A percentile compares a stretch with the other conserved stretches of the same genome.
Conservation (phyloP, 2,113 vertebrate species). For the Antennarius striatus region DNA sequence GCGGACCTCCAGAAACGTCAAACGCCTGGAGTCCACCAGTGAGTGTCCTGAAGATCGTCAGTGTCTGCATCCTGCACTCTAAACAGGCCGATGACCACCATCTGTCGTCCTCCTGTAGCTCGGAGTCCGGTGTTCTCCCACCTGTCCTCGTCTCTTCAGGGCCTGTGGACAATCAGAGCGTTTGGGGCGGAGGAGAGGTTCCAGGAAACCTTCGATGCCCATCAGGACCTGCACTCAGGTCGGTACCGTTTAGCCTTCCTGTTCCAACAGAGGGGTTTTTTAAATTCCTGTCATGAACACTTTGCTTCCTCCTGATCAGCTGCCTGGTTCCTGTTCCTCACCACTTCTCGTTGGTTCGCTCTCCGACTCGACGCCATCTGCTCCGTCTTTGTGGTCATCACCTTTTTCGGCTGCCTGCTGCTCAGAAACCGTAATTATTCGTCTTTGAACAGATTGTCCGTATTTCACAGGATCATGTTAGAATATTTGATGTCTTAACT, state of each 20-base stretch:
- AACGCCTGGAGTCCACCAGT: slow-evolving; percentile 90
- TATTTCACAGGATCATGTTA: too few relatives aligned
- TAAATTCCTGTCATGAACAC: neutral
- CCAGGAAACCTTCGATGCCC: slow-evolving; percentile 86
- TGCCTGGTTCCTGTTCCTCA: slow-evolving; percentile 94
- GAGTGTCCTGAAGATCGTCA: slow-evolving; percentile 56
- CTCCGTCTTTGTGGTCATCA: slow-evolving; percentile 84
- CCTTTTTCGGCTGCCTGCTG: slow-evolving; percentile 87
- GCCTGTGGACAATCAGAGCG: slow-evolving; percentile 90
- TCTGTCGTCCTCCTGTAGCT: slow-evolving; percentile 69
- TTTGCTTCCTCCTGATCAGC: slow-evolving; percentile 64
- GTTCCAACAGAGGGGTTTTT: too few relatives aligned
- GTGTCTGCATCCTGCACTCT: neutral
- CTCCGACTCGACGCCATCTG: slow-evolving; percentile 92
- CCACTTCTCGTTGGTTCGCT: slow-evolving; percentile 94
- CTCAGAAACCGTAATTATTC: slow-evolving; percentile 82
- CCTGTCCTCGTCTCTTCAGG: slow-evolving; percentile 89
- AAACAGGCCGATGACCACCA: neutral
- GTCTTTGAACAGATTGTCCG: neutral
- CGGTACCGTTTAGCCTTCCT: too few relatives aligned
- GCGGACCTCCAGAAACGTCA: slow-evolving; percentile 86
- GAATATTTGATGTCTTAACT: neutral
- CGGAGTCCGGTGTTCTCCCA: slow-evolving; percentile 94
- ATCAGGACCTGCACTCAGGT: slow-evolving; percentile 94
- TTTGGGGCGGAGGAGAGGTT: slow-evolving; percentile 85